Percentiles rank a stretch among this genome's conserved stretches.
These are phyloP conservation scores for Heliornis fulica DNA, from an alignment of 2,113 vertebrate species.

Conservation along the genomic window DNA sequence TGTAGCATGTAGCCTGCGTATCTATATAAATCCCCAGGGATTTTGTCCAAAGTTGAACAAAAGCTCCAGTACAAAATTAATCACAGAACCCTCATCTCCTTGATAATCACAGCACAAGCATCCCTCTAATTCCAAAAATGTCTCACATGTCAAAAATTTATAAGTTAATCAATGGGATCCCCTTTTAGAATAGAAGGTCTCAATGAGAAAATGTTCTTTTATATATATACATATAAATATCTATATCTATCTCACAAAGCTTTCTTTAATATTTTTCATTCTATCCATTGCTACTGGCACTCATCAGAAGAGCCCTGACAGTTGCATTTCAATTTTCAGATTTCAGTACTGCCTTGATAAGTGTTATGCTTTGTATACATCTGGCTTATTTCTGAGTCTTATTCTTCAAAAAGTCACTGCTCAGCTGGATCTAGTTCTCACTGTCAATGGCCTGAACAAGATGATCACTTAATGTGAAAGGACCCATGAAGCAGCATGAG, in stretches of 20 bases:
- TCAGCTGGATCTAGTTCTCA: conserved; percentile 61
- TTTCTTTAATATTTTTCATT: conserved; percentile 42
- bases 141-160: background rate
- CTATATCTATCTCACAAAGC: background rate
- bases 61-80: background rate
- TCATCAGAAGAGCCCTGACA: conserved; percentile 35
- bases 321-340: conserved; percentile 34
- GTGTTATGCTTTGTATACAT: conserved; percentile 29
- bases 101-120: background rate
- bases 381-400: conserved; percentile 34
- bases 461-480: conserved; percentile 27
- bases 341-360: conserved; percentile 53
- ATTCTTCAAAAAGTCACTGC: conserved; percentile 26
- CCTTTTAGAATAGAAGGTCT: conserved; percentile 16
- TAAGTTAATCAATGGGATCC: background rate
- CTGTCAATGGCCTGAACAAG: conserved; percentile 39
- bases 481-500: conserved; percentile 4
- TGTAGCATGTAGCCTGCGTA: background rate
- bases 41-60: background rate
- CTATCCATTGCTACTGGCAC: background rate
- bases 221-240: background rate
- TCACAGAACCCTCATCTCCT: background rate
- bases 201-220: background rate
- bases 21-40: background rate
- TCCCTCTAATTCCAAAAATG: background rate